Conservation (phyloP, 2,797 vertebrate genomes). For the Arctocebus calabarensis region DNA sequence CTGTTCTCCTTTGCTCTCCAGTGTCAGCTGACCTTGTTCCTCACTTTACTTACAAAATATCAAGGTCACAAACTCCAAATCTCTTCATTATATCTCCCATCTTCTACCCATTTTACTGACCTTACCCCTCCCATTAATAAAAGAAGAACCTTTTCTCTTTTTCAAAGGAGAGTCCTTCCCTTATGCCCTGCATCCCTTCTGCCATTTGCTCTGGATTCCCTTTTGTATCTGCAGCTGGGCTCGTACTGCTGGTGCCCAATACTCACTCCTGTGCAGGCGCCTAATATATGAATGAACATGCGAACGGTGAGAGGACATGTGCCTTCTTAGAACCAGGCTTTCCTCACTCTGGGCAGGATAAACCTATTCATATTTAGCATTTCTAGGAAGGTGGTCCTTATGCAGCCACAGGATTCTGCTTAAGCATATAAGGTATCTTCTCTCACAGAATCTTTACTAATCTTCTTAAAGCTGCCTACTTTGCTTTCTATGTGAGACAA, state of each 20-base stretch:
- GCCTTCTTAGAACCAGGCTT: neutral
- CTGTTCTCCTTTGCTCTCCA: neutral
- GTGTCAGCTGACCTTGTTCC: neutral
- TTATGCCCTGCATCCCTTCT: neutral
- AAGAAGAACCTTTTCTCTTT: neutral
- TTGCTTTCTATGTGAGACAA: conserved; percentile 7
- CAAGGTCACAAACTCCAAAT: neutral
- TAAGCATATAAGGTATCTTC: neutral
- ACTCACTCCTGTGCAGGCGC: too few relatives aligned
- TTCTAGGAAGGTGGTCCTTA: neutral
- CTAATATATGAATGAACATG: neutral
- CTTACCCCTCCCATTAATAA: neutral
- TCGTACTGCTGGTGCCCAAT: accelerated
- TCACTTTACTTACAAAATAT: neutral
- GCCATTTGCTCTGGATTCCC: neutral
- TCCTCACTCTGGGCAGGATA: neutral
- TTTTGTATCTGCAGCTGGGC: neutral
- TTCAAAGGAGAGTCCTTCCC: neutral
- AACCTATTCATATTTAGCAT: neutral
- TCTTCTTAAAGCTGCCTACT: neutral
- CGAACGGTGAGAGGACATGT: neutral
- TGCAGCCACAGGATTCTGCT: neutral
- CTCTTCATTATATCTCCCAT: neutral
- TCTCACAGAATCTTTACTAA: neutral
- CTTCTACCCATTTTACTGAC: neutral